Percentiles rank a stretch among this genome's conserved stretches.
phyloP scores from a whole-genome alignment of 2,888 invertebrate species.

The Dicycla oo region DNA sequence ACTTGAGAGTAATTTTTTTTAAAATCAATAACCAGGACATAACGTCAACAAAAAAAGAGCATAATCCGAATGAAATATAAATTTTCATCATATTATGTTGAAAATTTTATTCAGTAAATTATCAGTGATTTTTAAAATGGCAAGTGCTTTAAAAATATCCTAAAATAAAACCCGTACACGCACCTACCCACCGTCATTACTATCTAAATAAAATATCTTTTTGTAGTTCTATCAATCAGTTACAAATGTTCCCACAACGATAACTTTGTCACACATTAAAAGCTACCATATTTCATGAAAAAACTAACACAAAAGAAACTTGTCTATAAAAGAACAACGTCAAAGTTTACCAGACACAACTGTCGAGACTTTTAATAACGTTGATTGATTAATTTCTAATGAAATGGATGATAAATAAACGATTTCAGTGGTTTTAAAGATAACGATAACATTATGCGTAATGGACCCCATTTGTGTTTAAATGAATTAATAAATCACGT shows the following conservation, averaged over 20 bases:
- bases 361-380: constrained; percentile 17
- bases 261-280: constrained; percentile 20
- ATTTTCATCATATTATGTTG: not conserved
- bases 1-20: not conserved
- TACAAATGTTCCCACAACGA: constrained; percentile 11
- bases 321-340: constrained; percentile 18
- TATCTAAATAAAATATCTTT: constrained; percentile 23
- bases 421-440: not conserved
- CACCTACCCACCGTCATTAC: not conserved
- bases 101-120: not conserved
- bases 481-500: not conserved
- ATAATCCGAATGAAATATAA: not conserved
- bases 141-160: too few species aligned
- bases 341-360: constrained; percentile 23
- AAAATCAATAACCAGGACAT: not conserved
- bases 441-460: constrained; percentile 6
- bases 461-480: not conserved
- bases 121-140: not conserved
- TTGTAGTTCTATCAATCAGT: constrained; percentile 41
- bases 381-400: constrained; percentile 45
- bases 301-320: constrained; percentile 37
- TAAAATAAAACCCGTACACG: too few species aligned
- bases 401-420: constrained; percentile 24
- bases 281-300: constrained; percentile 21
- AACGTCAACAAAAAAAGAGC: not conserved